Evolutionary conservation across 2,797 vertebrate species (phyloP).

Genomic region (Pteronotus mesoamericanus): DNA sequence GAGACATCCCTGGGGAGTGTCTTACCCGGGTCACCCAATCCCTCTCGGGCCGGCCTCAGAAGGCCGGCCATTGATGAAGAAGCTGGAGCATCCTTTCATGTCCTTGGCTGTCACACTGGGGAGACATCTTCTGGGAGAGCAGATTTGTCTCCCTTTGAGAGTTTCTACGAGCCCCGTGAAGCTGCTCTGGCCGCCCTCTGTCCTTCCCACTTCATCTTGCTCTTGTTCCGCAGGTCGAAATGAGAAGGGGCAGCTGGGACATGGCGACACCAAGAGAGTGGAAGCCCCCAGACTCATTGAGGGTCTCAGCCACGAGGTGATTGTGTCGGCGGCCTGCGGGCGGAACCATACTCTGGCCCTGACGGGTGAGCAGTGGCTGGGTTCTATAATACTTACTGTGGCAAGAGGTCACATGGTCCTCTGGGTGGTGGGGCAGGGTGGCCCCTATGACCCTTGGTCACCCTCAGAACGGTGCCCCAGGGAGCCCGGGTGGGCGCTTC

Average conservation of each 20-base stretch:
- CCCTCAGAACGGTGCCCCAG: fast-evolving
- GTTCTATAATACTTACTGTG: fast-evolving
- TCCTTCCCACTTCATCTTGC: neutral
- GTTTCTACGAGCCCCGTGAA: fast-evolving
- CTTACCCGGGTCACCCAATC: fast-evolving
- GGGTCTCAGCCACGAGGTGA: slow-evolving; percentile 85
- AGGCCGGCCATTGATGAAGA: neutral
- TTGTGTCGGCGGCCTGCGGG: slow-evolving; percentile 92
- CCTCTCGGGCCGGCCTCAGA: neutral
- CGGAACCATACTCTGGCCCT: slow-evolving; percentile 95
- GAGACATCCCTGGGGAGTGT: neutral
- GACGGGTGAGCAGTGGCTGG: slow-evolving; percentile 83
- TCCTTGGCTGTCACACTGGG: fast-evolving
- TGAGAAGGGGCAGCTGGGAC: slow-evolving; percentile 96
- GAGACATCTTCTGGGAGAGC: neutral
- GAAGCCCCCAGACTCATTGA: slow-evolving; percentile 93
- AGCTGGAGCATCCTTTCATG: fast-evolving
- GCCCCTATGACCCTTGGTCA: neutral
- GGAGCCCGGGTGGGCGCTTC: neutral
- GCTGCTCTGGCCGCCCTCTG: fast-evolving
- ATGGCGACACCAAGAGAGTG: slow-evolving; percentile 93
- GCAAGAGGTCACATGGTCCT: neutral
- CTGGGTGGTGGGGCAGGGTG: fast-evolving
- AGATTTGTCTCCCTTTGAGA: neutral
- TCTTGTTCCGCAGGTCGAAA: slow-evolving; percentile 87